These are phyloP conservation scores for Stenichneumon culpator DNA, from an alignment of 2,888 invertebrate genomes.

Conservation along the genomic window DNA sequence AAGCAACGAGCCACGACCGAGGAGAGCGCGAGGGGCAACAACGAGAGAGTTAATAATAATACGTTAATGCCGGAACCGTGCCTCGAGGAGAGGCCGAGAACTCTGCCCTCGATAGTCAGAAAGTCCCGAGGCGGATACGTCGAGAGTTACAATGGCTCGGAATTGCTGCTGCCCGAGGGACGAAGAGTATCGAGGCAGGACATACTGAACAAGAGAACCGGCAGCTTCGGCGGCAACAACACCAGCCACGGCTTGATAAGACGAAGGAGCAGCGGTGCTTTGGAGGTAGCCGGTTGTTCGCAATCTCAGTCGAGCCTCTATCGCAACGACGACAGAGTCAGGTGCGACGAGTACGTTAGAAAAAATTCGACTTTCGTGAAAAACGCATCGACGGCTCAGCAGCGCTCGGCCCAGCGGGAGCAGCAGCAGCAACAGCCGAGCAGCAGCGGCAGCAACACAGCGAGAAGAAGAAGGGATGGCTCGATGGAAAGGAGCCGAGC, in stretches of 20 bases:
- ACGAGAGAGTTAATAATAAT: conserved; percentile 55
- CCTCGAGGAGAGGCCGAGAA: conserved; percentile 74
- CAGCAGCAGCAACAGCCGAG: conserved; percentile 62
- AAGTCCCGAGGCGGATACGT: conserved; percentile 67
- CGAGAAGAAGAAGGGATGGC: conserved; percentile 70
- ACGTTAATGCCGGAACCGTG: conserved; percentile 53
- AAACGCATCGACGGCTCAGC: conserved; percentile 67
- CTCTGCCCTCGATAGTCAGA: conserved; percentile 77
- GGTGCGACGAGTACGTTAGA: conserved; percentile 60
- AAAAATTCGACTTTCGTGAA: conserved; percentile 71
- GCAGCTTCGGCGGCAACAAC: conserved; percentile 66
- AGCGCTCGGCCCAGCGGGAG: conserved; percentile 53
- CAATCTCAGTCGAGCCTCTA: conserved; percentile 29
- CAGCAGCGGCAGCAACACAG: conserved; percentile 47
- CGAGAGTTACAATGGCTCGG: conserved; percentile 34
- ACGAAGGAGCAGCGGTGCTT: conserved; percentile 65
- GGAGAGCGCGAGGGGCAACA: conserved; percentile 32
- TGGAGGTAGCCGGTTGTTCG: conserved; percentile 58
- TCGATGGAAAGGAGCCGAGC: conserved; percentile 70
- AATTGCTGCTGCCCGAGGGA: conserved; percentile 52
- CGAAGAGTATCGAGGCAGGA: conserved; percentile 80
- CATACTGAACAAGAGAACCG: conserved; percentile 77
- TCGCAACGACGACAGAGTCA: conserved; percentile 52
- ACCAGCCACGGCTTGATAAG: conserved; percentile 63
- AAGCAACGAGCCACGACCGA: conserved; percentile 35